phyloP scores from a whole-genome alignment of 2,888 invertebrate genomes.

The Agrotis ipsilon region DNA sequence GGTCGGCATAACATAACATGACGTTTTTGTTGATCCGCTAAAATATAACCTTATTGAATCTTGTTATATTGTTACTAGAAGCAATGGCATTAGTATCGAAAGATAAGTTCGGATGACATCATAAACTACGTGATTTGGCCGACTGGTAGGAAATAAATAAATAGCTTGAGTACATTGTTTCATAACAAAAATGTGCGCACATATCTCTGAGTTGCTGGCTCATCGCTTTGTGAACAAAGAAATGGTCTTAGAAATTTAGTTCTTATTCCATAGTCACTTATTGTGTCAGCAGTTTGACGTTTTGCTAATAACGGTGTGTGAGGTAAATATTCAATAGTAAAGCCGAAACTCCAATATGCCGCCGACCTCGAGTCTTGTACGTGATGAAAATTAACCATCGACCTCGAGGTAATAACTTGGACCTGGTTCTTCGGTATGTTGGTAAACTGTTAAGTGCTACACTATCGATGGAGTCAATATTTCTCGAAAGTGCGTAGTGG shows the following conservation, averaged over 20 bases:
- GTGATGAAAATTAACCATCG: slow-evolving; percentile 48
- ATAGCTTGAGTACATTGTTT: slow-evolving; percentile 24
- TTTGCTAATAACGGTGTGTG: slow-evolving; percentile 31
- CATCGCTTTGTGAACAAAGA: slow-evolving; percentile 26
- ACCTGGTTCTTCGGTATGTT: slow-evolving; percentile 19
- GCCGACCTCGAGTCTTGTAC: slow-evolving; percentile 22
- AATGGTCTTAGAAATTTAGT: slow-evolving; percentile 24
- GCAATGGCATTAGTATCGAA: slow-evolving; percentile 3
- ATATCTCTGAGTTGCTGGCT: slow-evolving; percentile 32
- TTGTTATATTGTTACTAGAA: background rate
- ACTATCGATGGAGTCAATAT: slow-evolving; percentile 64
- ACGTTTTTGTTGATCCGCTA: slow-evolving; percentile 1
- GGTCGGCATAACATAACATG: slow-evolving; percentile 11
- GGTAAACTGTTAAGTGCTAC: slow-evolving; percentile 46
- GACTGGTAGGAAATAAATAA: slow-evolving; percentile 31
- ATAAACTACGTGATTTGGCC: slow-evolving; percentile 16
- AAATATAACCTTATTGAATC: slow-evolving; percentile 3
- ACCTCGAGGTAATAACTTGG: slow-evolving; percentile 35
- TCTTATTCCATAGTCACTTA: slow-evolving; percentile 34
- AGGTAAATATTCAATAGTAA: slow-evolving; percentile 53
- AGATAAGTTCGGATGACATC: slow-evolving; percentile 9
- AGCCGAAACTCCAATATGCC: slow-evolving; percentile 39
- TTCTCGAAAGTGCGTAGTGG: slow-evolving; percentile 51
- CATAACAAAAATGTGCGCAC: slow-evolving; percentile 26
- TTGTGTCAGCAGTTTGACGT: slow-evolving; percentile 43